Evolutionary conservation across 2,888 invertebrate species (phyloP).

Genomic region (Drosophila antonietae): DNA sequence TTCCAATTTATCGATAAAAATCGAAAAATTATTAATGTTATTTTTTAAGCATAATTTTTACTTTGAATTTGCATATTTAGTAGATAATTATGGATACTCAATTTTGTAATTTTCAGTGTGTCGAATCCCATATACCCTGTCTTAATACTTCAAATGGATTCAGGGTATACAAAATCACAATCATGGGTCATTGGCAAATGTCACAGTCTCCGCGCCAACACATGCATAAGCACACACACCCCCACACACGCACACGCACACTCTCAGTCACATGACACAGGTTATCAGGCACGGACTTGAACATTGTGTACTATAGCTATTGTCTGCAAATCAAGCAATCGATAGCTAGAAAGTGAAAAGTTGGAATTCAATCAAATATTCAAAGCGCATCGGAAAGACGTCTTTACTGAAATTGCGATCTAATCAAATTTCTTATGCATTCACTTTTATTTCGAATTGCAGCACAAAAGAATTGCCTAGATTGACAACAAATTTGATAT

Average conservation of each 20-base stretch:
- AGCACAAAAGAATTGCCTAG: background rate
- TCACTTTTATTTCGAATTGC: background rate
- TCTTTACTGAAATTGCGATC: background rate
- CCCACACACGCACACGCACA: background rate
- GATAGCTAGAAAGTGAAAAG: background rate
- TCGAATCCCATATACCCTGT: background rate
- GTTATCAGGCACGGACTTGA: slow-evolving; percentile 13
- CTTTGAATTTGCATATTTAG: no score
- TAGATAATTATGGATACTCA: no score
- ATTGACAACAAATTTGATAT: slow-evolving; percentile 3
- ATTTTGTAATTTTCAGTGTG: no score
- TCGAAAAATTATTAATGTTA: no score
- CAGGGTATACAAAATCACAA: slow-evolving; percentile 1
- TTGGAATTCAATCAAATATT: background rate
- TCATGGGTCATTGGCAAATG: slow-evolving; percentile 12
- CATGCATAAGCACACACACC: background rate
- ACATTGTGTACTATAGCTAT: background rate
- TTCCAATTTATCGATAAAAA: no score
- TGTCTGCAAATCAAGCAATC: slow-evolving; percentile 6
- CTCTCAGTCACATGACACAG: slow-evolving; percentile 10
- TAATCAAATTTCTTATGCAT: background rate
- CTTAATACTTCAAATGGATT: background rate
- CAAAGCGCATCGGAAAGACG: background rate
- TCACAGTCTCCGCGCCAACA: slow-evolving; percentile 8
- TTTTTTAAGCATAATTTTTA: no score